Base-by-base conservation (phyloP, 2,797 vertebrate genomes). In the Cynodonichthys magdalenae region DNA sequence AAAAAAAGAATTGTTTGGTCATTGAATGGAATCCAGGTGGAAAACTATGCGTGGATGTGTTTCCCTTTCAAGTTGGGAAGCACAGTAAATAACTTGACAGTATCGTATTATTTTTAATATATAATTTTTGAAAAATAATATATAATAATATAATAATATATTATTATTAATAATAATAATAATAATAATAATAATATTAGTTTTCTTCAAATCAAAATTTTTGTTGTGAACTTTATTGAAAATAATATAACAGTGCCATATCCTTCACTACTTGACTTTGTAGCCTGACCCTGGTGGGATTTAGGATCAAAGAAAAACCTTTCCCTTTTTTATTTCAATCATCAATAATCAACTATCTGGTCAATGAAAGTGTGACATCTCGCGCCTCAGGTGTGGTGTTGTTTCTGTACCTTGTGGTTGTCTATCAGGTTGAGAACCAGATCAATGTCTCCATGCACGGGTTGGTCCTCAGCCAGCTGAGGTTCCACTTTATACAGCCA, bases 401-500 rank as follows among this genome's bases (percentile, higher is more conserved):
- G 48, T 47, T 65, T 27, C 64, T 58, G 36, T 95, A 99, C 98
- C 95, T 99, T 99, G 91, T 99, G 98, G 88, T 93, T 99, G 85
- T 99, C 97, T 8, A 98, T 97, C 80, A 99, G 90, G 81, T 99
- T 98, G 90, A 99, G 96, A 67, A 99, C 96, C 77, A 99, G 93
- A 91, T 99, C 97, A 36, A 98, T 94, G 87, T 99, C 98, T 81
- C 98, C 98, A 0, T 99, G 97, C 12, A 99, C 95, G 0, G 96
- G 97, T 77, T 99, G 98, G 78, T 99, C 98, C 90, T 99, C 97
- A 3, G 97, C 97, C 80, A 99, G 80, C 65, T 98, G 97, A 57
- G 98, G 97, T 66, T 99, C 97, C 65, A 99, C 95, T 90, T 94
- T 95, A 77, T 99, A 99, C 5, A 99, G 91, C 98, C 98, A 99